Evolutionary conservation across 2,113 vertebrate species (phyloP).

Genomic region (Regulus satrapa): DNA sequence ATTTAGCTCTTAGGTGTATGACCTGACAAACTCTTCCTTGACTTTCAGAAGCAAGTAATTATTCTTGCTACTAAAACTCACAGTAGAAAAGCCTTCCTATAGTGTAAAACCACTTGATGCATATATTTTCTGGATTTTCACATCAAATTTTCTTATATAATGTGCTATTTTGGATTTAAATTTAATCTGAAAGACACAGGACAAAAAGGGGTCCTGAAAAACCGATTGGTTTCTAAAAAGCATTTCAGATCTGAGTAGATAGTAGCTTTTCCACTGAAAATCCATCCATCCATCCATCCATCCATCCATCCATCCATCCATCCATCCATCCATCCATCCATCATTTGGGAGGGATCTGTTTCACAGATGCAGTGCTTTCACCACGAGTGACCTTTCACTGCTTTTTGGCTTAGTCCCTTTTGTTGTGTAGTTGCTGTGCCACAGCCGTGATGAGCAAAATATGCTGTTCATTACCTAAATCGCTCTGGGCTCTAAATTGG

Average conservation of each 20-base stretch:
- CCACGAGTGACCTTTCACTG: fast-evolving
- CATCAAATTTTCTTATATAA: background rate
- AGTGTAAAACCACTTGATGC: background rate
- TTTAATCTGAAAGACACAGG: background rate
- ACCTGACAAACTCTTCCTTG: background rate
- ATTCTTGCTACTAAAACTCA: background rate
- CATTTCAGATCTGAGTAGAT: background rate
- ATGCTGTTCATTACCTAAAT: background rate
- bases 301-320: background rate
- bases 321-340: background rate
- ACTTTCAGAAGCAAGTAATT: background rate
- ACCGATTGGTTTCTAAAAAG: background rate
- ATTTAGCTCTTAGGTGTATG: background rate
- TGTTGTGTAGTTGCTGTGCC: background rate
- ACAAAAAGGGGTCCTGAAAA: background rate
- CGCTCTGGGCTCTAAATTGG: background rate
- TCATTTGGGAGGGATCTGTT: background rate
- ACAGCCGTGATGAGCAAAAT: background rate
- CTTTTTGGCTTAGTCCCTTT: background rate
- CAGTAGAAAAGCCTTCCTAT: background rate
- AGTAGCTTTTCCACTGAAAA: background rate
- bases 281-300: background rate
- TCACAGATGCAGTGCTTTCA: background rate
- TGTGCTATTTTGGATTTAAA: background rate
- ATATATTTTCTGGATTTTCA: background rate